phyloP scores from a whole-genome alignment of 2,888 invertebrate genomes.

The Erebia palarica region DNA sequence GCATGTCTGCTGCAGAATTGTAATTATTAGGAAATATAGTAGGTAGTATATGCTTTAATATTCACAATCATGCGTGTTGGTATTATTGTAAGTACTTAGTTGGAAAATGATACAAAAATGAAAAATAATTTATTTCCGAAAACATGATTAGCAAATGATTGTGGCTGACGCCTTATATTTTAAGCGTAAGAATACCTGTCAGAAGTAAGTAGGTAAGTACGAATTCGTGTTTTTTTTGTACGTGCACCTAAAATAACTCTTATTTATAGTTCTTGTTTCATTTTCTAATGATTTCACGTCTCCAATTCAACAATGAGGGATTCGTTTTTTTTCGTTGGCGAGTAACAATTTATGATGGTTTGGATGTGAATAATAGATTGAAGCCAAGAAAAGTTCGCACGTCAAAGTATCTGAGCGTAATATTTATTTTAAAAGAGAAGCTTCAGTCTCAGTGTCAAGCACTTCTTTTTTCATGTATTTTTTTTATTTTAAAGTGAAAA shows the following conservation, averaged over 20 bases:
- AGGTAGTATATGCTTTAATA: not conserved
- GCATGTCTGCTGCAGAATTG: too few species aligned
- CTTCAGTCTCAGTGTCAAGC: not conserved
- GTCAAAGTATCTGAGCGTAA: slow-evolving; percentile 1
- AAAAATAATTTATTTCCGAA: too few species aligned
- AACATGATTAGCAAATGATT: too few species aligned
- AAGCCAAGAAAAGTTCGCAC: not conserved
- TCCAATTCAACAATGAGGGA: not conserved
- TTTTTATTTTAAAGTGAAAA: not conserved
- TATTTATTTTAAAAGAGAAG: slow-evolving; percentile 2
- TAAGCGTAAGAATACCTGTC: too few species aligned
- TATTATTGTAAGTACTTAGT: not conserved
- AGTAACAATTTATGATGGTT: not conserved
- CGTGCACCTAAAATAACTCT: not conserved
- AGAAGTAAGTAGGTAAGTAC: not conserved
- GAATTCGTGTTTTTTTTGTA: not conserved
- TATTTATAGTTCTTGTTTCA: not conserved
- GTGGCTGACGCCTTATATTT: too few species aligned
- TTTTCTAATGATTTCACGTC: not conserved
- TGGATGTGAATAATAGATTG: not conserved
- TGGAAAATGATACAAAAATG: not conserved
- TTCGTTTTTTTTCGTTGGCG: not conserved
- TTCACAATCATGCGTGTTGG: not conserved
- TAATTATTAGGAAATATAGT: too few species aligned
- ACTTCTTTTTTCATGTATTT: not conserved